These are phyloP conservation scores for Nanorana parkeri DNA, from an alignment of 2,113 vertebrate species.

Conservation along the genomic window DNA sequence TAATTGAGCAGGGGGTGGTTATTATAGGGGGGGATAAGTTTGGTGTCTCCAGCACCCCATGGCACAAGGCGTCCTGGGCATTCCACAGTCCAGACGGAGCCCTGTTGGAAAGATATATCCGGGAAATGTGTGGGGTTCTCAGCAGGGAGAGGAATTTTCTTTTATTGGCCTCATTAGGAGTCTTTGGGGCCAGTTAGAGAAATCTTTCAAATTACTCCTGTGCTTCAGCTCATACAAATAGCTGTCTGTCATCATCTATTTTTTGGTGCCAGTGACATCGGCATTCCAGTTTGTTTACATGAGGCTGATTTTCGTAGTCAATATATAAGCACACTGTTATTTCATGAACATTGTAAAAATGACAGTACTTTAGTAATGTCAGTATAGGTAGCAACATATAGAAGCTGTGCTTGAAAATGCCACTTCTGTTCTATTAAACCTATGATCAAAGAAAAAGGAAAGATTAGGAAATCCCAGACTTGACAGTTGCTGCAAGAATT, in stretches of 20 bases:
- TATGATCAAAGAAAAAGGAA: too few relatives aligned
- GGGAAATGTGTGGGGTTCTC: slow-evolving; percentile 46
- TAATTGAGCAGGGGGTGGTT: background rate
- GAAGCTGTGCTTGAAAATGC: too few relatives aligned
- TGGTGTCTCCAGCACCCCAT: slow-evolving; percentile 38
- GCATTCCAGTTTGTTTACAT: background rate
- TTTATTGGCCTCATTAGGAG: slow-evolving; percentile 54
- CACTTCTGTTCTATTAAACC: too few relatives aligned
- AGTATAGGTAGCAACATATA: too few relatives aligned
- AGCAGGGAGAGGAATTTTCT: slow-evolving; percentile 47
- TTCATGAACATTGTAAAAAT: too few relatives aligned
- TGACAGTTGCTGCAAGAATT: too few relatives aligned
- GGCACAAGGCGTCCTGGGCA: slow-evolving; percentile 42
- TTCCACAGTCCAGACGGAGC: slow-evolving; percentile 48
- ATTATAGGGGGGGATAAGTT: background rate
- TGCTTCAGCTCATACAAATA: slow-evolving; percentile 7
- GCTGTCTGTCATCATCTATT: background rate
- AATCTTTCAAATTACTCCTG: slow-evolving; percentile 35
- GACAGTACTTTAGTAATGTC: too few relatives aligned
- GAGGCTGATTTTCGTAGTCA: background rate
- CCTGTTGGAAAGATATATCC: slow-evolving; percentile 35
- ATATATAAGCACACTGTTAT: too few relatives aligned
- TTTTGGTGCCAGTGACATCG: slow-evolving; percentile 14
- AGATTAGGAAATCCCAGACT: too few relatives aligned
- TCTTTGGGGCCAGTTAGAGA: slow-evolving; percentile 32